phyloP scores from a whole-genome alignment of 2,797 vertebrate genomes.

The Bradypodion ventrale region DNA sequence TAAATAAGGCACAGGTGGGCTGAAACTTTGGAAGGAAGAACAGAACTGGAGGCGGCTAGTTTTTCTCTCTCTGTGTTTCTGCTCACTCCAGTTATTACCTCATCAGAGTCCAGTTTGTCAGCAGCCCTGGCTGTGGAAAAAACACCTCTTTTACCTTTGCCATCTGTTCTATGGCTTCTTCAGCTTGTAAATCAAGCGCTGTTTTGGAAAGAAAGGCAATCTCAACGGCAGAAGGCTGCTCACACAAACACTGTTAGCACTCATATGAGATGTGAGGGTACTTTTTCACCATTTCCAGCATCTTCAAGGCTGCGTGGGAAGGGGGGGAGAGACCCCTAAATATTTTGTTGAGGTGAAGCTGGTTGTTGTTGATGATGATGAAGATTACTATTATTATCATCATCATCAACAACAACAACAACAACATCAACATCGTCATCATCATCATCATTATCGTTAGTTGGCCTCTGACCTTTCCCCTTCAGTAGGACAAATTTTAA shows the following conservation, averaged over 20 bases:
- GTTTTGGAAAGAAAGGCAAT: no score
- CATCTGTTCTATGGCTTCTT: conserved; percentile 2
- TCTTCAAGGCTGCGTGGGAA: background rate
- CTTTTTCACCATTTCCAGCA: background rate
- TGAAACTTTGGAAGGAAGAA: background rate
- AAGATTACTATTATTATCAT: no score
- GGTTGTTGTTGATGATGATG: no score
- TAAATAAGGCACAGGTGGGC: background rate
- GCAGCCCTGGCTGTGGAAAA: background rate
- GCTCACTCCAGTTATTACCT: background rate
- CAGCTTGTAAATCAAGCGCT: background rate
- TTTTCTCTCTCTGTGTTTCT: no score
- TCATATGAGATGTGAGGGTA: no score
- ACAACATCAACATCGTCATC: no score
- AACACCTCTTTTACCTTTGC: background rate
- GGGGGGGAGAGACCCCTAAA: background rate
- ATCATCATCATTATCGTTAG: no score
- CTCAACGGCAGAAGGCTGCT: background rate
- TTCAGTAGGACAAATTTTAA: no score
- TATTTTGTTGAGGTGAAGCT: background rate
- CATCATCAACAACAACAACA: no score
- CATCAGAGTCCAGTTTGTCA: background rate
- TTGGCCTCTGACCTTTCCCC: no score
- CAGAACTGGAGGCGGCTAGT: background rate
- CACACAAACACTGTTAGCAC: no score